Conservation (phyloP, 1,140 invertebrate genomes). For the Acarapis woodi region DNA sequence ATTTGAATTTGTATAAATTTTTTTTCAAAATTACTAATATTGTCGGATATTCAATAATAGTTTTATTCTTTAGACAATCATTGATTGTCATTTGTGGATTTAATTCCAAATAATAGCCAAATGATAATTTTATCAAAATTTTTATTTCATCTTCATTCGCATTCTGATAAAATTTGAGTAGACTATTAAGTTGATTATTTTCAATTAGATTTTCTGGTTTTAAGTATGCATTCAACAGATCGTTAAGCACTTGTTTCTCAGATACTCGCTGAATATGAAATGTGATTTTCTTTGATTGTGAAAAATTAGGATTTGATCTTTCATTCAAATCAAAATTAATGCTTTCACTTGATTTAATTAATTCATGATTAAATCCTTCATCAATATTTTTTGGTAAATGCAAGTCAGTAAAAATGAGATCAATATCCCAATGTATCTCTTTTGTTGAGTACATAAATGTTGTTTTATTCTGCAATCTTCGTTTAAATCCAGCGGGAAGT, state of each 20-base stretch:
- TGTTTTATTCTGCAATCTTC: background rate
- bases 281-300: background rate
- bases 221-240: background rate
- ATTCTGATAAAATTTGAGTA: background rate
- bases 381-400: background rate
- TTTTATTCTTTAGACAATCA: background rate
- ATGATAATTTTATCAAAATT: background rate
- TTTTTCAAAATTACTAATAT: background rate
- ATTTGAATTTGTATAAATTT: background rate
- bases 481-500: constrained; percentile 4
- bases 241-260: background rate
- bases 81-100: background rate
- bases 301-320: too few relatives aligned
- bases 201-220: background rate
- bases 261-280: background rate
- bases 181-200: background rate
- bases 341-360: background rate
- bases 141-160: background rate
- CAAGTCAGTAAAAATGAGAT: constrained; percentile 2
- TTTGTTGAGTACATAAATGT: constrained; percentile 1
- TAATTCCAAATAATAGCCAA: background rate
- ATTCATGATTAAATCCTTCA: too few relatives aligned
- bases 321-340: too few relatives aligned
- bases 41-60: constrained; percentile 6
- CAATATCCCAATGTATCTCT: constrained; percentile 6